These are phyloP conservation scores for Phycodurus eques DNA, from an alignment of 2,113 vertebrate species.

Conservation along the genomic window DNA sequence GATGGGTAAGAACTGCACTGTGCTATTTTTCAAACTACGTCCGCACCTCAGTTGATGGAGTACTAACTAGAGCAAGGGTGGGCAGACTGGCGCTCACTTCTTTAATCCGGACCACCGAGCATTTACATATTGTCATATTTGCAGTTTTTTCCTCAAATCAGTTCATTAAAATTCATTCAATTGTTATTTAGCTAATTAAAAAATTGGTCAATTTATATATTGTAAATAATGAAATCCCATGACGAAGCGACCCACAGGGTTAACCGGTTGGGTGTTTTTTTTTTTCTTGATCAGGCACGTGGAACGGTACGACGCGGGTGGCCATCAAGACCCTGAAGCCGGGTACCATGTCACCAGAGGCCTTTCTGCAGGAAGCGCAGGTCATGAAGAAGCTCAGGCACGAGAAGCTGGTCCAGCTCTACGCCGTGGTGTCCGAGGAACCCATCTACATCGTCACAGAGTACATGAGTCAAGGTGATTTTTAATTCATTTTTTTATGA, in stretches of 20 bases:
- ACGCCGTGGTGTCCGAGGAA: slow-evolving; percentile 92
- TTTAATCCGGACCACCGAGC: neutral
- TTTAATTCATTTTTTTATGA: neutral
- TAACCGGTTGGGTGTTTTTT: neutral
- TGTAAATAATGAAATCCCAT: too few relatives aligned
- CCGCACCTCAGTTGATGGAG: neutral
- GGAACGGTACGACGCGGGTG: slow-evolving; percentile 92
- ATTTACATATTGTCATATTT: too few relatives aligned
- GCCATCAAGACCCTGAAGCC: slow-evolving; percentile 95
- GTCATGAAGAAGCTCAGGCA: slow-evolving; percentile 97
- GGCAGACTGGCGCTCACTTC: too few relatives aligned
- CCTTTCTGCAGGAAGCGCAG: slow-evolving; percentile 95
- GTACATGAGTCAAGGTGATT: slow-evolving; percentile 93
- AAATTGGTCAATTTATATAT: too few relatives aligned
- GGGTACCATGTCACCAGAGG: slow-evolving; percentile 94
- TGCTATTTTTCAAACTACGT: neutral
- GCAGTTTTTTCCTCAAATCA: too few relatives aligned
- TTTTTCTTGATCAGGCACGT: slow-evolving; percentile 78
- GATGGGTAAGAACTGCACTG: slow-evolving; percentile 81
- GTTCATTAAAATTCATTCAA: too few relatives aligned
- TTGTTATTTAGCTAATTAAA: too few relatives aligned
- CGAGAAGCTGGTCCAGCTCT: slow-evolving; percentile 94
- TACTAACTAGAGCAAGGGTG: neutral
- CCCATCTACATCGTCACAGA: slow-evolving; percentile 97
- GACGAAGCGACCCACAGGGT: too few relatives aligned